Base-by-base conservation (phyloP, 2,888 invertebrate species). In the Cheilosia urbana region DNA sequence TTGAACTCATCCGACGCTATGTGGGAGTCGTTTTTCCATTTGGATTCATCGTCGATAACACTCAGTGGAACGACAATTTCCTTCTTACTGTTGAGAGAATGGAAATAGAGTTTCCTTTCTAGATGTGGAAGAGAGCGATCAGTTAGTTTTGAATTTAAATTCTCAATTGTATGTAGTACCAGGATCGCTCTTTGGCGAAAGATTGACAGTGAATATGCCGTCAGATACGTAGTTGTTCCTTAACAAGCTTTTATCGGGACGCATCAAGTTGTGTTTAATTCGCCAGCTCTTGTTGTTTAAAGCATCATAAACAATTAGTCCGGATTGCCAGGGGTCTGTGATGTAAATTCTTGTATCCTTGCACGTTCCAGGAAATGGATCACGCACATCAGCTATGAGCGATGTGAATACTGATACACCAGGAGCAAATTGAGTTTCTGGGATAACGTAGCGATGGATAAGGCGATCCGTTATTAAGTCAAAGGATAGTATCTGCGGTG, bases 401-500 rank as follows among this genome's bases (percentile, higher is more conserved):
- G 91, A 92, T 0, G 92, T 91, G 55, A 92, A 92, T 2, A 92
- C 89, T 1, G 92, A 92, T 0, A 90, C 88, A 2, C 90, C 90
- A 6, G 90, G 88, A 51, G 88, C 90, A 53, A 90, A 92, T 53
- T 90, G 85, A 0, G 87, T 78, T 0, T 88, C 65, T 0, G 92
- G 90, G 19, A 92, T 84, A 1, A 82, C 65, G 69, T 89, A 90
- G 2, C 91, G 89, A 42, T 90, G 90, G 9, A 94, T 88, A 53
- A 92, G 90, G 4, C 94, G 94, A 90, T 96, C 94, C 0, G 93
- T 95, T 55, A 91, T 90, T 62, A 97, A 91, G 89, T 96, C 95
- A 89, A 96, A 97, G 0, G 96, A 94, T 1, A 96, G 91, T 1
- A 97, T 92, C 90, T 97, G 96, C 0, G 97, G 95, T 0, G 94